Conservation (phyloP, 2,113 vertebrate species). For the Mystacornis crossleyi region DNA sequence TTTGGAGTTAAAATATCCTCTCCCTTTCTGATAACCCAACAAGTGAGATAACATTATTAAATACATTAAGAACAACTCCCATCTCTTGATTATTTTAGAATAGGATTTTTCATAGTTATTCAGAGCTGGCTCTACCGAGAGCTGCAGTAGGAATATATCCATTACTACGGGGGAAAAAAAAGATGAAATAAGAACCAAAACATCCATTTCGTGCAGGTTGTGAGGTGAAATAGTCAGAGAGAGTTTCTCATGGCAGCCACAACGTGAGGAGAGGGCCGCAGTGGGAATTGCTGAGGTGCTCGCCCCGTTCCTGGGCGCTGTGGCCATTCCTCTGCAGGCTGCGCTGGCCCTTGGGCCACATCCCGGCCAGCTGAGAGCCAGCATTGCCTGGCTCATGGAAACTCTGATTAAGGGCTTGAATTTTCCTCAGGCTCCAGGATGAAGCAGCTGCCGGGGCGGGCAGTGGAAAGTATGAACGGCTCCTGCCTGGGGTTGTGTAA, state of each 20-base stretch:
- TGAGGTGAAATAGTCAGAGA: neutral
- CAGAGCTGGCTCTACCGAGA: neutral
- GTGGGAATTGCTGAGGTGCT: neutral
- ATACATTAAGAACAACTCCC: neutral
- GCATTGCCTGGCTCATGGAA: constrained; percentile 43
- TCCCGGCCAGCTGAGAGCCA: neutral
- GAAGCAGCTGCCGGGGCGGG: constrained; percentile 49
- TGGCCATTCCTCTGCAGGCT: neutral
- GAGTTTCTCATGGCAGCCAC: neutral
- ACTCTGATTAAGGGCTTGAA: constrained; percentile 11
- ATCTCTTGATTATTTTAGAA: neutral
- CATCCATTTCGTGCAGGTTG: neutral
- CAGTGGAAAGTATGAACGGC: constrained; percentile 59
- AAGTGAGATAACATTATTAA: neutral
- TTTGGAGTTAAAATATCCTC: neutral
- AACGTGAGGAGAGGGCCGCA: neutral
- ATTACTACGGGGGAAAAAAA: neutral
- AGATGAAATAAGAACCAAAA: neutral
- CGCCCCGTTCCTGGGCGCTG: neutral
- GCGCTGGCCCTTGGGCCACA: neutral
- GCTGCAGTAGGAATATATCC: neutral
- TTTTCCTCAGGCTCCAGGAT: constrained; percentile 24
- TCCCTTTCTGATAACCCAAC: neutral
- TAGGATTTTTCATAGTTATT: neutral
- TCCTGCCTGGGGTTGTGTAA: constrained; percentile 40